Base-by-base conservation (phyloP, 1,140 invertebrate genomes). In the Mactra quadrangularis region DNA sequence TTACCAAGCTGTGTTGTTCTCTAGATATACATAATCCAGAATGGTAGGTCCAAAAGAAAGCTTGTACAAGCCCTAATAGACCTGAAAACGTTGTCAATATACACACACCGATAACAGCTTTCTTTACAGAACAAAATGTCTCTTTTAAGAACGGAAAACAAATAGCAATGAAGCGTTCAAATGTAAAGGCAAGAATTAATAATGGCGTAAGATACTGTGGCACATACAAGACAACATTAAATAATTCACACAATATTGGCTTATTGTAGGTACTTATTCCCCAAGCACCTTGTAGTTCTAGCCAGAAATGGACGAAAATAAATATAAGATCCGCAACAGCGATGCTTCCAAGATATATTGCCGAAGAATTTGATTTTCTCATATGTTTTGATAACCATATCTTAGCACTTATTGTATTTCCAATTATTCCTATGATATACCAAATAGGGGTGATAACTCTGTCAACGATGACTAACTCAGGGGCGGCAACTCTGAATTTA, bases 121-220 rank as follows among this genome's bases (percentile, higher is more conserved):
- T 93, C 0, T 94, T 92, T 0, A 96, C 95, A 0, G 96, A 97
- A 89, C 96, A 97, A 90, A 97, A 95, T 0, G 94, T 94, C 41
- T 95, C 96, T 1, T 96, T 93, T 53, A 94, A 94, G 52, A 97
- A 89, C 0, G 97, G 97, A 89, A 96, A 96, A 83, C 95, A 94
- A 1, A 97, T 89, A 0, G 96, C 97, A 6, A 97, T 95, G 89
- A 97, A 97, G 33, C 97, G 92, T 89, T 98, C 97, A 0, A 96
- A 94, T 0, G 97, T 97, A 90, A 97, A 97, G 1, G 96, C 96
- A 3, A 97, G 59, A 31, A 90, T 89, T 0, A 89, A 76, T 3
- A 89, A 41, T 1, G 86, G 83, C 19, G 85, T 59, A 1, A 85
- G 66, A 33, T 86, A 86, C 55, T 89, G 88, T 11, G 85, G 62